Percentiles rank a stretch among this genome's conserved stretches.
These are phyloP conservation scores for Stenurella melanura DNA, from an alignment of 2,888 invertebrate genomes.

Conservation along the genomic window DNA sequence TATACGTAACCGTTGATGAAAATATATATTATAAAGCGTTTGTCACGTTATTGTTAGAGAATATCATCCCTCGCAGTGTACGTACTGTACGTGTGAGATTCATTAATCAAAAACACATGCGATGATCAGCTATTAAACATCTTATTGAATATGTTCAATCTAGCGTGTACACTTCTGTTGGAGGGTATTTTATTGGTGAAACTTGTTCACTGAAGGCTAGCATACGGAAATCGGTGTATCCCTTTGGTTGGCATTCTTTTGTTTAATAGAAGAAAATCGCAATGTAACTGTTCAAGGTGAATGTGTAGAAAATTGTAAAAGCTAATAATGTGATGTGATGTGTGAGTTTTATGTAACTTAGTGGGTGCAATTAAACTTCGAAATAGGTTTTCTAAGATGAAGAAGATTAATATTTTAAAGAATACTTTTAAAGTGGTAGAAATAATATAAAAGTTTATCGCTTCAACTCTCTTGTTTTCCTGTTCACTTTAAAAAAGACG, in stretches of 20 bases:
- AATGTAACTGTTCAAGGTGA: too few species aligned
- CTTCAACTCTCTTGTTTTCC: too few species aligned
- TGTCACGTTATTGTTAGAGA: background rate
- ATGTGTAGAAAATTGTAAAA: too few species aligned
- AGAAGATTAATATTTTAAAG: too few species aligned
- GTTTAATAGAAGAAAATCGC: background rate
- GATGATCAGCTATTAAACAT: slow-evolving; percentile 69
- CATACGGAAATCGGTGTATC: background rate
- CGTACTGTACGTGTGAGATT: slow-evolving; percentile 28
- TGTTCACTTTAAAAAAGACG: too few species aligned
- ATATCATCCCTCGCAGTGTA: slow-evolving; percentile 10
- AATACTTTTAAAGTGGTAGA: too few species aligned
- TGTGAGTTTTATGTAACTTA: too few species aligned
- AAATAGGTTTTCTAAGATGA: too few species aligned
- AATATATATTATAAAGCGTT: background rate
- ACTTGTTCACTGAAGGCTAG: background rate
- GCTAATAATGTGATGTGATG: too few species aligned
- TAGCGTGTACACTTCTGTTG: slow-evolving; percentile 57
- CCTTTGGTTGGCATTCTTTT: background rate
- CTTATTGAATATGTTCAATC: slow-evolving; percentile 67
- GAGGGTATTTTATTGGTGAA: slow-evolving; percentile 30
- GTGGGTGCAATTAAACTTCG: too few species aligned
- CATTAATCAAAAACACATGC: slow-evolving; percentile 69
- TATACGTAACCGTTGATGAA: background rate
- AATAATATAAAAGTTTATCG: too few species aligned